Conservation (phyloP, 2,888 invertebrate species). For the Criorhina ranunculi region DNA sequence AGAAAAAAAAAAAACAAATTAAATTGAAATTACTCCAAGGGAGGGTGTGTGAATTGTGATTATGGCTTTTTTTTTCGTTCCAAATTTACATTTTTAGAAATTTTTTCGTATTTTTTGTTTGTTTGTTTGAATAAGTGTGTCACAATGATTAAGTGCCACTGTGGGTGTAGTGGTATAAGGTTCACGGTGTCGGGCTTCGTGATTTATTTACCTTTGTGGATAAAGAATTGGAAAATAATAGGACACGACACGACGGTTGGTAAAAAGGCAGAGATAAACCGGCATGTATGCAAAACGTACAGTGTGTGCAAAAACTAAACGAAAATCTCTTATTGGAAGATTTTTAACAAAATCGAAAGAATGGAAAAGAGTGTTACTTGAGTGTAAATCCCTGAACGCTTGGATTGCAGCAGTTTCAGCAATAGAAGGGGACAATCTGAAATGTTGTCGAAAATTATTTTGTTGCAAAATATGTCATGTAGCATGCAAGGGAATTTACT, state of each 20-base stretch:
- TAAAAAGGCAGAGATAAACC: neutral
- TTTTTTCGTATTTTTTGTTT: no score
- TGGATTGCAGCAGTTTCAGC: no score
- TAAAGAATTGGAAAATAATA: constrained; percentile 18
- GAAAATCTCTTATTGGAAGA: neutral
- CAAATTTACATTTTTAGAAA: constrained; percentile 15
- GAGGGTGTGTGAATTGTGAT: constrained; percentile 22
- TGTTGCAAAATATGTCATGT: no score
- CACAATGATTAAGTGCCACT: constrained; percentile 44
- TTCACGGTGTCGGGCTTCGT: constrained; percentile 35
- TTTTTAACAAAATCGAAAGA: no score
- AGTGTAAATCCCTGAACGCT: no score
- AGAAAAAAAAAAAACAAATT: constrained; percentile 21
- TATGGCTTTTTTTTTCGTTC: constrained; percentile 20
- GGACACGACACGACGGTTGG: constrained; percentile 2
- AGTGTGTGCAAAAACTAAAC: constrained; percentile 4
- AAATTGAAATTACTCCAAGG: constrained; percentile 11
- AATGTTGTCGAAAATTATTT: no score
- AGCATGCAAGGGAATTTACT: no score
- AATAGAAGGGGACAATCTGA: no score
- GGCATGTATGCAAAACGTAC: constrained; percentile 23
- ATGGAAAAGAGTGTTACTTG: no score
- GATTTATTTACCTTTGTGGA: constrained; percentile 49
- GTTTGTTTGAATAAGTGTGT: constrained; percentile 34
- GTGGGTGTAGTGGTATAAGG: constrained; percentile 35